Evolutionary conservation across 1,140 invertebrate species (phyloP), one percentile per base, ranked within the genome.

Genomic region (Epicauta chinensis): DNA sequence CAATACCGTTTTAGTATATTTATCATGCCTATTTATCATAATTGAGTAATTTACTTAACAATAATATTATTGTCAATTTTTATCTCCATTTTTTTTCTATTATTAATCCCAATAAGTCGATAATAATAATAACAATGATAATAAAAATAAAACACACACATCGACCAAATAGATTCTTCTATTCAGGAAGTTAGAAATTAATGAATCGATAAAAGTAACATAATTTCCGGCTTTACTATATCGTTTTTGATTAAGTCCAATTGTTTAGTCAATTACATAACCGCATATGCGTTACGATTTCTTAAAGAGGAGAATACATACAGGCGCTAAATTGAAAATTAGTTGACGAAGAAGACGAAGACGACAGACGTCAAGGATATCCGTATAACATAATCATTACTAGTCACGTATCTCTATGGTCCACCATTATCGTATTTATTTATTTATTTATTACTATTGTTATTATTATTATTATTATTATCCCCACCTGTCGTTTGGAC

Each of bases 231-330:
- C 36, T 44, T n/a, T n/a, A n/a, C n/a, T 23, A 23, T 23, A 35
- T 35, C 45, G 36, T 34, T 49, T 55, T 50, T 50, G 40, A 50
- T 55, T 55, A 50, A 41, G 38, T 55, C 41, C 46, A 49, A 51
- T 51, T 55, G 53, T 41, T 38, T 42, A 13, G 17, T 35, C 53
- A 55, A 55, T 55, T 55, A 55, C 48, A 51, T 55, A 55, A 55
- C 47, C 53, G 47, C 53, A 30, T 38, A 50, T 38, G 42, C 42
- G 23, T 29, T 16, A n/a, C 41, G 51, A 47, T 37, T 48, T 48
- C 46, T 55, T 49, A 49, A 49, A 37, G 23, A 23, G 17, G 17
- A 23, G 23, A 7, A 23, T n/a, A n/a, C n/a, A n/a, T n/a, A n/a
- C n/a, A n/a, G n/a, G 35, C 30, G 44, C 52, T 47, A 48, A 52